Percentiles rank a stretch among this genome's conserved stretches.
Conservation (phyloP, 37 sponge, comb jelly and placozoan genomes). For the Eunapius fragilis region DNA sequence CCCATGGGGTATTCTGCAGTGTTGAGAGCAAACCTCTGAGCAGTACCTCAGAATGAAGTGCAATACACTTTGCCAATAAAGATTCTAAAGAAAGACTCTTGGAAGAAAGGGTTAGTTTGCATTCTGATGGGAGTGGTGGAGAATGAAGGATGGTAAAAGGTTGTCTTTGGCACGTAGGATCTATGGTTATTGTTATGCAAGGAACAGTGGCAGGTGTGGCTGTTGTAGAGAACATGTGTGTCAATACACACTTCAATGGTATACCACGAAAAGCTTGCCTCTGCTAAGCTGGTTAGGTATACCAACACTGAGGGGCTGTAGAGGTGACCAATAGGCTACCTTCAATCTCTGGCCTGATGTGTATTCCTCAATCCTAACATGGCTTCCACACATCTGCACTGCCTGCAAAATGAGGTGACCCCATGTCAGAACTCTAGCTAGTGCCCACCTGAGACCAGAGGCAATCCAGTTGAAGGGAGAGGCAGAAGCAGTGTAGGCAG, state of each 20-base stretch:
- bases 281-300: slow-evolving; percentile 13
- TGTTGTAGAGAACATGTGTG: not conserved
- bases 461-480: slow-evolving; percentile 69
- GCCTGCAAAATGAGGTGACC: slow-evolving; percentile 15
- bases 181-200: slow-evolving; percentile 18
- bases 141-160: slow-evolving; percentile 30
- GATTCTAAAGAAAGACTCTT: slow-evolving; percentile 40
- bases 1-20: slow-evolving; percentile 45
- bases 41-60: slow-evolving; percentile 4
- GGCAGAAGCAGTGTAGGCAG: slow-evolving; percentile 74
- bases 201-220: not conserved
- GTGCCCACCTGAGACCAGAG: slow-evolving; percentile 52
- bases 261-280: not conserved
- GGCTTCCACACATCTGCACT: slow-evolving; percentile 26
- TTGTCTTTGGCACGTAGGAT: slow-evolving; percentile 1
- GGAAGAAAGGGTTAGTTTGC: not conserved
- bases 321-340: slow-evolving; percentile 62
- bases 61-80: slow-evolving; percentile 43
- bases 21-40: slow-evolving; percentile 5
- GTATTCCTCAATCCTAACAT: slow-evolving; percentile 76
- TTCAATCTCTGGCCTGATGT: slow-evolving; percentile 38
- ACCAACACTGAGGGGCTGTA: slow-evolving; percentile 31
- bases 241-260: not conserved
- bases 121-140: slow-evolving; percentile 40
- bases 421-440: not conserved